Evolutionary conservation across 2,113 vertebrate species (phyloP).

Genomic region (Amia ocellicauda): DNA sequence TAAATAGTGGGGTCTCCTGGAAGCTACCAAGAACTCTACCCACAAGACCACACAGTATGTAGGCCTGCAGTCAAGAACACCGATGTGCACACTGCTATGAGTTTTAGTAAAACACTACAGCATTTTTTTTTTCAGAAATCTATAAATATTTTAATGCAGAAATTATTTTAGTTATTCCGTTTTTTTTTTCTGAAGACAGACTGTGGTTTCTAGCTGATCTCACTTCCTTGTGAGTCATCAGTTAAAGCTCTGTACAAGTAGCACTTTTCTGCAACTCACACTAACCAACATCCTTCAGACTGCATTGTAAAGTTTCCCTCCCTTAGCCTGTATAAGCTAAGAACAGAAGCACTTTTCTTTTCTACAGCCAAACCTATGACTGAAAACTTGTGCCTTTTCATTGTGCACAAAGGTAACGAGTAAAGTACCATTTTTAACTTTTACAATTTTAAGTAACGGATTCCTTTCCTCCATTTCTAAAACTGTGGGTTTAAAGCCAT

Average conservation of each 20-base stretch:
- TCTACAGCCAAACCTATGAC: too few species aligned
- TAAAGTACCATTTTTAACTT: too few species aligned
- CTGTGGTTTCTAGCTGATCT: conserved; percentile 63
- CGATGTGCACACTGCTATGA: too few species aligned
- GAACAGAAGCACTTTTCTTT: too few species aligned
- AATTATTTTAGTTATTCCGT: background rate
- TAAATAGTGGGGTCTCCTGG: background rate
- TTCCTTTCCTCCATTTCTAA: too few species aligned
- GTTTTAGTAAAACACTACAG: too few species aligned
- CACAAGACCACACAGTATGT: background rate
- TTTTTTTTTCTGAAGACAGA: conserved; percentile 7
- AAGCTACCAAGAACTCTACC: background rate
- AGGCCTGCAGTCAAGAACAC: too few species aligned
- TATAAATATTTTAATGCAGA: background rate
- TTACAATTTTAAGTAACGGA: too few species aligned
- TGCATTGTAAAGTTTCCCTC: conserved; percentile 23
- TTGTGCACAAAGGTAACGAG: too few species aligned
- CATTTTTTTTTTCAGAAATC: background rate
- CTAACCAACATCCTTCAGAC: conserved; percentile 45
- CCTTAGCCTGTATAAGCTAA: too few species aligned
- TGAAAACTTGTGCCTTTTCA: too few species aligned
- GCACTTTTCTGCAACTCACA: conserved; percentile 18
- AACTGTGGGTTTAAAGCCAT: too few species aligned
- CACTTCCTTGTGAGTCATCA: conserved; percentile 76
- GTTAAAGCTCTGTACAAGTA: conserved; percentile 23